A percentile compares a stretch with the other conserved stretches of the same genome.
Evolutionary conservation across 2,797 vertebrate species (phyloP).

Genomic region (Hypotaenidia okinawae): DNA sequence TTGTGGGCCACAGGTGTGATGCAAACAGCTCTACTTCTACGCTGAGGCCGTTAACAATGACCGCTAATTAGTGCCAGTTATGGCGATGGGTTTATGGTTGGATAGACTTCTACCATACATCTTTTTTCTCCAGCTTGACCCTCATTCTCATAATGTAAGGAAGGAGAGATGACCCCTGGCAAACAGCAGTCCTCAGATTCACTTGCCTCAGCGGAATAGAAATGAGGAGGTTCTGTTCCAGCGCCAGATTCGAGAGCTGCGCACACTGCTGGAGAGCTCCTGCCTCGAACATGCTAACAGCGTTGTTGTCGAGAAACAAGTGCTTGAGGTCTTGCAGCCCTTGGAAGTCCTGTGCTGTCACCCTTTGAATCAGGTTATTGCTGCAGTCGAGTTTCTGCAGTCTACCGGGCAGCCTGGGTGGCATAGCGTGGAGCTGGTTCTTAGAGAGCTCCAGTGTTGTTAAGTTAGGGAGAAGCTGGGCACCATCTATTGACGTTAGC

Average conservation of each 20-base stretch:
- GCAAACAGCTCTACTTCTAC: not conserved
- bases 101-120: not conserved
- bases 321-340: conserved; percentile 80
- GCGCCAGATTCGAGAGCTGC: conserved; percentile 80
- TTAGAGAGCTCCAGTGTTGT: conserved; percentile 79
- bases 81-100: not conserved
- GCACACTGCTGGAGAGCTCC: conserved; percentile 79
- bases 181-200: not conserved
- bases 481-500: conserved; percentile 78
- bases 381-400: conserved; percentile 84
- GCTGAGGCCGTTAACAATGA: not conserved
- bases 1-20: not conserved
- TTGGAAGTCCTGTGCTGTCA: conserved; percentile 77
- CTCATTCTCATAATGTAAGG: not conserved
- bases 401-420: conserved; percentile 73
- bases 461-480: conserved; percentile 79
- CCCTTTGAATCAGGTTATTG: conserved; percentile 78
- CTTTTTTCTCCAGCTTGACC: not conserved
- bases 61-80: not conserved
- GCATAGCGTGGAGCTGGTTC: conserved; percentile 79
- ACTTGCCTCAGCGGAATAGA: conserved; percentile 81
- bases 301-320: conserved; percentile 84
- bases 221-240: conserved; percentile 83
- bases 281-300: conserved; percentile 77
- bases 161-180: not conserved